These are phyloP conservation scores for Tapera naevia DNA, from an alignment of 2,797 vertebrate species.

Conservation along the genomic window DNA sequence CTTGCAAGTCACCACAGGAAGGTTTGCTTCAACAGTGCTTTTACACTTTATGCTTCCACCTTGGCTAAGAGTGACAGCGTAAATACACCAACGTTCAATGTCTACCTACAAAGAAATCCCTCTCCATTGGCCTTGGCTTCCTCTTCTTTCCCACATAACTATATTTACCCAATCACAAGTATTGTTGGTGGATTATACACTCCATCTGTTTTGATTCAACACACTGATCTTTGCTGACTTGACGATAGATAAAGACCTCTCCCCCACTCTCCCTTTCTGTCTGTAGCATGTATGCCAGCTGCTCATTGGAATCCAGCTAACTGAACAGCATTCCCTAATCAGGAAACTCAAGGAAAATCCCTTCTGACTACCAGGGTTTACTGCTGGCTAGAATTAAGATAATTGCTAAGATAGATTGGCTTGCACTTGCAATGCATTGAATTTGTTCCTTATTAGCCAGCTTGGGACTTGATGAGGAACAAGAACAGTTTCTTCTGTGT, in stretches of 20 bases:
- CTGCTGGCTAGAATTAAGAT: neutral
- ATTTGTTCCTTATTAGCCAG: neutral
- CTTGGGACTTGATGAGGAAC: neutral
- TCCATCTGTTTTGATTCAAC: conserved; percentile 3
- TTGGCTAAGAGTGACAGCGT: neutral
- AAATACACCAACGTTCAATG: neutral
- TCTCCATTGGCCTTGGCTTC: neutral
- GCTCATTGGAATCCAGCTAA: neutral
- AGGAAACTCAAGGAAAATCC: conserved; percentile 14
- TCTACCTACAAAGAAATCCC: neutral
- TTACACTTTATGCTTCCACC: neutral
- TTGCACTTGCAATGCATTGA: neutral
- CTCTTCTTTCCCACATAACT: neutral
- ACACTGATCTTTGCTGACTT: neutral
- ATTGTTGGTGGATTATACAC: neutral
- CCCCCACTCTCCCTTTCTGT: neutral
- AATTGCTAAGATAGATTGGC: neutral
- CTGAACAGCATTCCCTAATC: neutral
- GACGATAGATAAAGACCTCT: neutral
- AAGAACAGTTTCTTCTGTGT: neutral
- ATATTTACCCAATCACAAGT: neutral
- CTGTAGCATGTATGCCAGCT: neutral
- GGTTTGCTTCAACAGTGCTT: fast-evolving
- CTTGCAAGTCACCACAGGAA: neutral
- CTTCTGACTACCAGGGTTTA: neutral